Evolutionary conservation across 2,888 invertebrate species (phyloP).

Genomic region (Autographa gamma): DNA sequence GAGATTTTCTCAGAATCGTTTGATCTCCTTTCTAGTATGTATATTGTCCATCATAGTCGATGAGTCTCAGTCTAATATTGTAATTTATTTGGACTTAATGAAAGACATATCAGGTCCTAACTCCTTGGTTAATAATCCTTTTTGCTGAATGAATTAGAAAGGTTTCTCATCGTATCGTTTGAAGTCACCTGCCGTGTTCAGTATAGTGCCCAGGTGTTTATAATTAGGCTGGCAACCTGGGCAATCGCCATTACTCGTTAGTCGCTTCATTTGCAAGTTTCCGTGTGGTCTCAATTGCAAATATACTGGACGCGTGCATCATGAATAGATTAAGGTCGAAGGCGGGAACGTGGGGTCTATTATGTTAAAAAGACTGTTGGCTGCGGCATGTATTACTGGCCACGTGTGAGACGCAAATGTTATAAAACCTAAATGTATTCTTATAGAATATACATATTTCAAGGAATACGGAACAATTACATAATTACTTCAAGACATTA

Average conservation of each 20-base stretch:
- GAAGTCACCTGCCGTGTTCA: neutral
- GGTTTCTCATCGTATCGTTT: neutral
- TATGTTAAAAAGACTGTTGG: constrained; percentile 33
- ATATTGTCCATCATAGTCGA: neutral
- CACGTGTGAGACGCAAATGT: neutral
- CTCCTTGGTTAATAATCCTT: neutral
- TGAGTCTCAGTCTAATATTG: neutral
- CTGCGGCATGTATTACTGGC: neutral
- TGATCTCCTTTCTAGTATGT: neutral
- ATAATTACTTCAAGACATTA: no score
- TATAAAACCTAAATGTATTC: neutral
- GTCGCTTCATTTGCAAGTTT: constrained; percentile 43
- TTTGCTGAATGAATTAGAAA: neutral
- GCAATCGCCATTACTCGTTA: constrained; percentile 38
- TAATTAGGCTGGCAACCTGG: constrained; percentile 41
- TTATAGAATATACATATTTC: no score
- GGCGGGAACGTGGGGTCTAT: constrained; percentile 37
- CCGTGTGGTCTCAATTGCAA: constrained; percentile 56
- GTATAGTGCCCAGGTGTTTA: constrained; percentile 44
- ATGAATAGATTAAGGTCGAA: constrained; percentile 50
- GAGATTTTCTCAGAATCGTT: neutral
- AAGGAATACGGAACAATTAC: no score
- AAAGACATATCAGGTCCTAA: neutral
- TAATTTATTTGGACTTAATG: neutral
- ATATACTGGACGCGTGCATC: constrained; percentile 45